Base-by-base conservation (phyloP, 2,888 invertebrate species). In the Theodoxus fluviatilis region DNA sequence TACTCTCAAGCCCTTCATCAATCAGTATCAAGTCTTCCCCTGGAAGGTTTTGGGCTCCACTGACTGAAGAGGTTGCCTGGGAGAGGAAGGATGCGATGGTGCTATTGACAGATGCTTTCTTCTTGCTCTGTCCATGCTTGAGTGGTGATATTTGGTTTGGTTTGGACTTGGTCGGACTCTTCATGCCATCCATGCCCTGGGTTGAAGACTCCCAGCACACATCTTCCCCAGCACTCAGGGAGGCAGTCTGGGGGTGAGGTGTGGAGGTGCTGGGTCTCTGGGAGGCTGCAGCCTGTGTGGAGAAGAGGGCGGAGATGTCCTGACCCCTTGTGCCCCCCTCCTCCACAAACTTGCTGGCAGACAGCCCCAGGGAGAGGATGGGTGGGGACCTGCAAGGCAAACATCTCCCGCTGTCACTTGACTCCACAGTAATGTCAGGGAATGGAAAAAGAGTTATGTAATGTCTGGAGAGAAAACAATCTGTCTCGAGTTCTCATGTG, bases 331-430 rank as follows among this genome's bases (percentile, higher is more conserved):
- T 47, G 28, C 57, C 12, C 52, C 69, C 61, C n/a, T 75, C 76
- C 37, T 81, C 82, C 22, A 74, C 71, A 74, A 94, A 94, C 84
- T 94, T 94, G 0, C 93, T 91, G 18, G 92, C 93, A 82, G 92
- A 93, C n/a, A 94, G 89, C 0, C 93, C 93, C 25, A 94, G 87
- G 85, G 91, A 92, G 73, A 90, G 91, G 22, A 94, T 89, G 0
- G 91, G 89, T 76, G 91, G 90, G 73, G 87, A 84, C 81, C 89
- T 89, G 77, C 22, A 82, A 79, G 72, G 65, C 49, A 59, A 67
- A 38, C 28, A 67, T 9, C 15, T 25, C 38, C 38, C 35, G 25
- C n/a, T n/a, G n/a, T n/a, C n/a, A n/a, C n/a, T n/a, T n/a, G n/a
- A n/a, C 18, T 35, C 18, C 18, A 33, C 31, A 12, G 15, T 33